Percentiles rank a stretch among this genome's conserved stretches.
phyloP scores from a whole-genome alignment of 2,797 vertebrate species.

The Anguilla megastoma region DNA sequence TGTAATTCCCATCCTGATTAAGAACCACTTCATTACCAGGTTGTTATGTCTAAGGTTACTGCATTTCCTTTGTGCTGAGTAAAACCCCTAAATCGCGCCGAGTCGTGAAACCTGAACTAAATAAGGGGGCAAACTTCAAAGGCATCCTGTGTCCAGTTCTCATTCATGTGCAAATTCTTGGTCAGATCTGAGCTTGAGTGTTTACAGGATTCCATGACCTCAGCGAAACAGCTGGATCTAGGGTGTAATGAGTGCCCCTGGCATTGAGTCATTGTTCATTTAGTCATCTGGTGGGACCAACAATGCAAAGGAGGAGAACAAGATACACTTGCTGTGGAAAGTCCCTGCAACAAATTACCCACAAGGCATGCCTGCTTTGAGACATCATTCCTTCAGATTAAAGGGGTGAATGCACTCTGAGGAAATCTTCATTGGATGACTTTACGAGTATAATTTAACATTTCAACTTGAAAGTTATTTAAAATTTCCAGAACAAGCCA shows the following conservation, averaged over 20 bases:
- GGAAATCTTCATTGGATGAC: neutral
- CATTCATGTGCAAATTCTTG: neutral
- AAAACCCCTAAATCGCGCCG: neutral
- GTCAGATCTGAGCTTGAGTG: neutral
- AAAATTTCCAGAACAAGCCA: neutral
- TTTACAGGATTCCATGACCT: conserved; percentile 12
- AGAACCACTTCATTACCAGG: conserved; percentile 12
- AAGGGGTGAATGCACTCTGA: neutral
- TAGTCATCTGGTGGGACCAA: conserved; percentile 1
- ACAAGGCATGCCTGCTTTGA: neutral
- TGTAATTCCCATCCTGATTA: neutral
- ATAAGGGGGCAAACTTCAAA: conserved; percentile 10
- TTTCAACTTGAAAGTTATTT: neutral
- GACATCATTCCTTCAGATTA: neutral
- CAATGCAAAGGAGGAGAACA: neutral
- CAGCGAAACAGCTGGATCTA: neutral
- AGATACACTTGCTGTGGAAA: conserved; percentile 19
- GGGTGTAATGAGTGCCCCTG: neutral
- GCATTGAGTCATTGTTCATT: neutral
- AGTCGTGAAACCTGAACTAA: neutral
- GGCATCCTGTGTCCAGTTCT: neutral
- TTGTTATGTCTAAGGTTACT: conserved; percentile 14
- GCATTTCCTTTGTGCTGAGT: neutral
- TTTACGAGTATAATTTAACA: neutral
- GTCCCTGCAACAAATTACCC: conserved; percentile 10